Percentiles rank a stretch among this genome's conserved stretches.
These are phyloP conservation scores for Oscheius sp. DNA, from an alignment of 2,888 invertebrate species.

Conservation along the genomic window DNA sequence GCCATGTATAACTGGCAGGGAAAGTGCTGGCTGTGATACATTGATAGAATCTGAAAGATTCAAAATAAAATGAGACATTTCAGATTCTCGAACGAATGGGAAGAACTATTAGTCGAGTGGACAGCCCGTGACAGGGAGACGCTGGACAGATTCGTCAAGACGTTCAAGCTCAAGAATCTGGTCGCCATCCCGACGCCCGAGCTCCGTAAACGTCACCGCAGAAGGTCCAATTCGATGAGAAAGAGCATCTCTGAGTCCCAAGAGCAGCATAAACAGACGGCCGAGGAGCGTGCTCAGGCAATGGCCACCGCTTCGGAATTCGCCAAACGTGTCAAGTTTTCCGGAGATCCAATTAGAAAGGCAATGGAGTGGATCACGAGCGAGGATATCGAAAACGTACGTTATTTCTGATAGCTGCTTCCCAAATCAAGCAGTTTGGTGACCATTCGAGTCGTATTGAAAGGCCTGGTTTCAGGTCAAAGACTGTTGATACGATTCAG, in stretches of 20 bases:
- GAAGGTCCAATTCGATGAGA: slow-evolving; percentile 27
- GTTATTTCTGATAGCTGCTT: not conserved
- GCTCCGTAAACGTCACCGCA: slow-evolving; percentile 5
- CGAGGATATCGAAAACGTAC: slow-evolving; percentile 49
- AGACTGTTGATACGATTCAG: no score
- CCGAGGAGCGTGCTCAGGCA: slow-evolving; percentile 40
- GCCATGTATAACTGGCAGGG: no score
- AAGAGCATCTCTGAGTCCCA: slow-evolving; percentile 22
- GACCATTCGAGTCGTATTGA: no score
- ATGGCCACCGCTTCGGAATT: slow-evolving; percentile 47
- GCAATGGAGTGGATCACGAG: slow-evolving; percentile 49
- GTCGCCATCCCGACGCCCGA: slow-evolving; percentile 12
- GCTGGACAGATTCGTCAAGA: slow-evolving; percentile 31
- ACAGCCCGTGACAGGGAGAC: slow-evolving; percentile 43
- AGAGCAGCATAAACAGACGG: slow-evolving; percentile 31
- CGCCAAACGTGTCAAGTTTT: slow-evolving; percentile 46
- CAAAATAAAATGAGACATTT: not conserved
- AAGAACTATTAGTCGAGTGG: slow-evolving; percentile 51
- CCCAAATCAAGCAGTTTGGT: no score
- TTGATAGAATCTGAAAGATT: not conserved
- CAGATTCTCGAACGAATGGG: slow-evolving; percentile 50
- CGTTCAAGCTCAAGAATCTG: slow-evolving; percentile 37
- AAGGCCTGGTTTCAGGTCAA: no score
- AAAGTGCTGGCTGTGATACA: no score
- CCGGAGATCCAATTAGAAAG: slow-evolving; percentile 59